phyloP scores from a whole-genome alignment of 2,113 vertebrate genomes.

The Nerophis ophidion region DNA sequence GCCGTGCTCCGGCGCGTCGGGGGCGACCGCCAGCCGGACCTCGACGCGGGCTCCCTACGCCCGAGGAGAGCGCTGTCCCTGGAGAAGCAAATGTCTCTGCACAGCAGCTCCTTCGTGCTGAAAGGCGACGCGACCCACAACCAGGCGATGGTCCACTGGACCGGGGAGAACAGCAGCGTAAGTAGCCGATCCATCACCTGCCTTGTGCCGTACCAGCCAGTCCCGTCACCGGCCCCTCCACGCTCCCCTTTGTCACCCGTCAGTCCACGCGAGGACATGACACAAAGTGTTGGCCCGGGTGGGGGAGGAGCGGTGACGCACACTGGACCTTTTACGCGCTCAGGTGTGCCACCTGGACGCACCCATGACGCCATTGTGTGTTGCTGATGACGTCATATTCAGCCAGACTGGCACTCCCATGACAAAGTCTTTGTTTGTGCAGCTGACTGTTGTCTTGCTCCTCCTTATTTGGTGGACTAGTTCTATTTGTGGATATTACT shows the following conservation, averaged over 20 bases:
- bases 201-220: slow-evolving; percentile 18
- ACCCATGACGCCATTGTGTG: not conserved
- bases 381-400: not conserved
- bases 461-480: too few species aligned
- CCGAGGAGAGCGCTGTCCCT: slow-evolving; percentile 69
- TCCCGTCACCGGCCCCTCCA: slow-evolving; percentile 14
- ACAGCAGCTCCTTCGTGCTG: slow-evolving; percentile 95
- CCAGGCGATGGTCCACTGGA: slow-evolving; percentile 99
- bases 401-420: too few species aligned
- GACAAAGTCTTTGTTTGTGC: not conserved
- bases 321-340: slow-evolving; percentile 34
- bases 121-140: slow-evolving; percentile 95
- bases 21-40: slow-evolving; percentile 47
- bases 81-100: slow-evolving; percentile 77
- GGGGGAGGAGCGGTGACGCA: slow-evolving; percentile 5
- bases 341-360: slow-evolving; percentile 29
- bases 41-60: slow-evolving; percentile 54
- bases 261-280: slow-evolving; percentile 13
- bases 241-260: slow-evolving; percentile 32
- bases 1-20: slow-evolving; percentile 50
- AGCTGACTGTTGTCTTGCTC: too few species aligned
- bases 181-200: slow-evolving; percentile 62
- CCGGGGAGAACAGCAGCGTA: slow-evolving; percentile 97
- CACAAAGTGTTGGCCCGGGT: slow-evolving; percentile 42
- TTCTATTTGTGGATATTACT: not conserved